phyloP scores from a whole-genome alignment of 2,888 invertebrate species.

The Drosophila putrida region DNA sequence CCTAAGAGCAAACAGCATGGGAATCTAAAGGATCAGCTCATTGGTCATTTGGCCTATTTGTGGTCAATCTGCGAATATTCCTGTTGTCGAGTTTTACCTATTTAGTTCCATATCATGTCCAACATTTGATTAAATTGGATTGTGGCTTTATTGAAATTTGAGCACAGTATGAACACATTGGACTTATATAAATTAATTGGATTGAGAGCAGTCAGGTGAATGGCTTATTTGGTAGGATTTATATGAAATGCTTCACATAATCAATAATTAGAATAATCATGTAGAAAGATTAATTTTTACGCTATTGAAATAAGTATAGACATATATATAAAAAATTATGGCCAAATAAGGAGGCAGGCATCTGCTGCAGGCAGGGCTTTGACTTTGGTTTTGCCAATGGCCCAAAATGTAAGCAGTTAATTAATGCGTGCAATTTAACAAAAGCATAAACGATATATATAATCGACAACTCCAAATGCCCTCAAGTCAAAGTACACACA shows the following conservation, averaged over 20 bases:
- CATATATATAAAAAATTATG: slow-evolving; percentile 14
- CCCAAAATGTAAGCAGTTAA: slow-evolving; percentile 57
- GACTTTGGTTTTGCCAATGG: slow-evolving; percentile 28
- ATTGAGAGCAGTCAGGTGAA: slow-evolving; percentile 16
- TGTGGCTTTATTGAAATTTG: slow-evolving; percentile 9
- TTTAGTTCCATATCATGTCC: slow-evolving; percentile 15
- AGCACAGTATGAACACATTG: neutral
- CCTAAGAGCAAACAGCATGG: neutral
- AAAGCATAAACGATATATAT: slow-evolving; percentile 80
- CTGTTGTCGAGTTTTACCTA: slow-evolving; percentile 10
- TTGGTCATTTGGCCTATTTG: slow-evolving; percentile 19
- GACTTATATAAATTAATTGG: slow-evolving; percentile 1
- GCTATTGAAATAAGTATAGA: slow-evolving; percentile 58
- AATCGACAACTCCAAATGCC: slow-evolving; percentile 41
- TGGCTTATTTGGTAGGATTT: slow-evolving; percentile 47
- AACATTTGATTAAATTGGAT: slow-evolving; percentile 44
- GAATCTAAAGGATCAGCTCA: neutral
- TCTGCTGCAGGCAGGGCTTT: slow-evolving; percentile 43
- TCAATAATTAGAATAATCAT: slow-evolving; percentile 67
- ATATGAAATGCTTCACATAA: slow-evolving; percentile 42
- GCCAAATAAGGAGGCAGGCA: neutral
- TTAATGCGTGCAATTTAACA: slow-evolving; percentile 78
- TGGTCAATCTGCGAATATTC: slow-evolving; percentile 16
- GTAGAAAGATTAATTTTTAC: slow-evolving; percentile 60
- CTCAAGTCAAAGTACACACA: slow-evolving; percentile 16